Evolutionary conservation across 2,113 vertebrate species (phyloP), one percentile per base, ranked within the genome.

Genomic region (Ctenodactylus gundi): DNA sequence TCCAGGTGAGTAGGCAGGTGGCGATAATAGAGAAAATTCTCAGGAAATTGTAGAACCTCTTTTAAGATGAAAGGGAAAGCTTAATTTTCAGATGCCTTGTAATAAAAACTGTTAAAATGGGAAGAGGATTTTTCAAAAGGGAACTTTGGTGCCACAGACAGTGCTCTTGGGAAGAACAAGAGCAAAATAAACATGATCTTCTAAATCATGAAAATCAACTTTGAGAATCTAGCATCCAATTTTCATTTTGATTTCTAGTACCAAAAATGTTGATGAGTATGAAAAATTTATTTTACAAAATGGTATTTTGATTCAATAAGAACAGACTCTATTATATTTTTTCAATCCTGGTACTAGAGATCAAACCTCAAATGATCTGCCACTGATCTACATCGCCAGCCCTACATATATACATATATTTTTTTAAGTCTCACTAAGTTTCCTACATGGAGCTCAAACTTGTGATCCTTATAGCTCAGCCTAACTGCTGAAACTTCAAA

Each of bases 1-100:
- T 97, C 94, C 97, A 98, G 98, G 98, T 99, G 88, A 78, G 97
- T 51, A 12, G 25, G 7, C 15, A 29, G 17, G 9, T 21, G 31
- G 29, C 23, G 36, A n/a, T 86, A 41, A 34, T n/a, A 76, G 58
- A 96, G 12, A 34, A 27, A 31, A 85, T 67, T 77, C 23, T 11
- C 53, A 46, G 18, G 29, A 39, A 65, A 72, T 17, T 72, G 29
- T 11, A 36, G 58, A 81, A 49, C 27, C 27, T 34, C 44, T 49
- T 49, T 46, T 4, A 53, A 64, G 15, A 58, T 68, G 12, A 85
- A 67, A 84, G 29, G 20, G 21, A 72, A 90, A 51, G 46, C 7
- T 12, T 82, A 31, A 77, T 4, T 4, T 57, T 39, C 36, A 78
- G 17, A n/a, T 72, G 10, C 23, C 84, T 84, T 76, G 12, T 72